Percentiles rank a stretch among this genome's conserved stretches.
Evolutionary conservation across 2,797 vertebrate species (phyloP).

Genomic region (Poecilia velifera): DNA sequence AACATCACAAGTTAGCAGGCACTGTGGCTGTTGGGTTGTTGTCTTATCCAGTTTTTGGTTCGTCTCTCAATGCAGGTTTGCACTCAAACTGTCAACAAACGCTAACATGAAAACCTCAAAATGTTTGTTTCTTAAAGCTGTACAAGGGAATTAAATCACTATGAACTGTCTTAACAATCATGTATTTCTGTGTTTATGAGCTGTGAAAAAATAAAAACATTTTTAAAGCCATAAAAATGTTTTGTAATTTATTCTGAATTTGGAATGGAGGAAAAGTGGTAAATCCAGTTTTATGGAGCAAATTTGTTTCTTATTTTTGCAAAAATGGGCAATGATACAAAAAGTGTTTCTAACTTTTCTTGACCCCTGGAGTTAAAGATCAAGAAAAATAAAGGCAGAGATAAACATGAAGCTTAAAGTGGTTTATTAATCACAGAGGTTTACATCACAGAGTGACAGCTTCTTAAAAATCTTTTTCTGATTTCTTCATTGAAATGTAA

Average conservation of each 20-base stretch:
- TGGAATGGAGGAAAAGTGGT: background rate
- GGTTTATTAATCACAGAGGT: background rate
- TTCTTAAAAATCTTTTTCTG: background rate
- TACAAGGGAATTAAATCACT: slow-evolving; percentile 36
- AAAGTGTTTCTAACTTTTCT: background rate
- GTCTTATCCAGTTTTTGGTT: slow-evolving; percentile 36
- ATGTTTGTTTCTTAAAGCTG: slow-evolving; percentile 27
- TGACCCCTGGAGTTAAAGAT: background rate
- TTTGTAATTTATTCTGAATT: background rate
- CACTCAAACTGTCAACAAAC: slow-evolving; percentile 39
- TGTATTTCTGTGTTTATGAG: slow-evolving; percentile 29
- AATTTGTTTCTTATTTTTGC: no score
- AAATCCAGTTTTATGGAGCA: no score
- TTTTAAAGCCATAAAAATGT: background rate
- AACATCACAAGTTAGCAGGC: no score
- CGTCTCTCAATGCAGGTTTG: slow-evolving; percentile 53
- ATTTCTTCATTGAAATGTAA: background rate
- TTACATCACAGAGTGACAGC: background rate
- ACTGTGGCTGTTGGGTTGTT: slow-evolving; percentile 45
- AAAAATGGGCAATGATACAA: no score
- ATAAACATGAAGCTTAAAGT: background rate
- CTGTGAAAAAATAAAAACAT: background rate
- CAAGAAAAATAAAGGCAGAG: background rate
- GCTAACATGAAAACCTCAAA: slow-evolving; percentile 33
- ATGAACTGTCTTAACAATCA: slow-evolving; percentile 22